phyloP scores from a whole-genome alignment of 1,140 invertebrate species.

The Drosophila albomicans region DNA sequence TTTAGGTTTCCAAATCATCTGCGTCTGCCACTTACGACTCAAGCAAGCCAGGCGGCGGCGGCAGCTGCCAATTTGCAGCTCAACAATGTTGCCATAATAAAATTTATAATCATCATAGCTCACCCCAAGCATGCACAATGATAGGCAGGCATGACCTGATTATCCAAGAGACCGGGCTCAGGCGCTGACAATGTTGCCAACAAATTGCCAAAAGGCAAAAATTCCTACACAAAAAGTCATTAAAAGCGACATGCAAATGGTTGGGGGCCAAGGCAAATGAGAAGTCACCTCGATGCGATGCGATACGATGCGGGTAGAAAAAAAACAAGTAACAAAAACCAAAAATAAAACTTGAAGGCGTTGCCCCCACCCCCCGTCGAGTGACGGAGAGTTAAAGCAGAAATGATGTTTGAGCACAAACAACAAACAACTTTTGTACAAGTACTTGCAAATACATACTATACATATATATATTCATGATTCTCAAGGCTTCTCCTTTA shows the following conservation, averaged over 20 bases:
- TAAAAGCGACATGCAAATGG: slow-evolving; percentile 58
- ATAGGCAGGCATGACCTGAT: slow-evolving; percentile 48
- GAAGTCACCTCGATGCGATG: slow-evolving; percentile 7
- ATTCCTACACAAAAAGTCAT: slow-evolving; percentile 63
- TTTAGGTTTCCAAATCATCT: slow-evolving; percentile 31
- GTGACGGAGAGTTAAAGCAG: neutral
- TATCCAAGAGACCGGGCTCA: slow-evolving; percentile 47
- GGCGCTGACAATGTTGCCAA: slow-evolving; percentile 68
- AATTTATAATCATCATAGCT: slow-evolving; percentile 74
- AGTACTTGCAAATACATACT: neutral
- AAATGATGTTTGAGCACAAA: slow-evolving; percentile 1
- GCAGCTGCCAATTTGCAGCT: slow-evolving; percentile 31
- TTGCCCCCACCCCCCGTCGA: neutral
- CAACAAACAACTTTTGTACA: slow-evolving; percentile 2
- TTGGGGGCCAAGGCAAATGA: slow-evolving; percentile 19
- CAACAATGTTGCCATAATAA: slow-evolving; percentile 66
- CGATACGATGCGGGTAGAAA: neutral
- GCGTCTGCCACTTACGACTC: slow-evolving; percentile 23
- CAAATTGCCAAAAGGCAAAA: slow-evolving; percentile 50
- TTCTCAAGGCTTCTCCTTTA: neutral
- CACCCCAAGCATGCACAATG: slow-evolving; percentile 18
- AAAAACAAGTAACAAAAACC: neutral
- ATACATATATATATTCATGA: neutral
- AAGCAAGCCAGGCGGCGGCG: slow-evolving; percentile 3
- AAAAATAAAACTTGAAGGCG: slow-evolving; percentile 1